These are phyloP conservation scores for Poliocrania exsul DNA, from an alignment of 2,797 vertebrate genomes.

Conservation along the genomic window DNA sequence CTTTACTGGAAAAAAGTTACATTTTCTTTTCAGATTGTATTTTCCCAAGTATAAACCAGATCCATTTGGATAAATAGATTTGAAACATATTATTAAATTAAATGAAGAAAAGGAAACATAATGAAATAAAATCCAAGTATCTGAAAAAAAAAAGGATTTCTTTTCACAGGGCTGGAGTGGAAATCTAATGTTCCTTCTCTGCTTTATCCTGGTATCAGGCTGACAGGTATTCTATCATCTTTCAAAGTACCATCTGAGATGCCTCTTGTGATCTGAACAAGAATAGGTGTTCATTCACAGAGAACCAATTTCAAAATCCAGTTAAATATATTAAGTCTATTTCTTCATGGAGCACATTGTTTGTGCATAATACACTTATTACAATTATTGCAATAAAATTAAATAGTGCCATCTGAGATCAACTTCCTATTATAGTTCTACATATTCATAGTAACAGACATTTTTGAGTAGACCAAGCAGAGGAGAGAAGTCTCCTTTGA, in stretches of 20 bases:
- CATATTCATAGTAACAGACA: not conserved
- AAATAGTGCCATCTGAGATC: not conserved
- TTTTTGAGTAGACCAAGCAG: not conserved
- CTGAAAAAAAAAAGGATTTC: not conserved
- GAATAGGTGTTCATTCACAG: not conserved
- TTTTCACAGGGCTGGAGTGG: slow-evolving; percentile 27
- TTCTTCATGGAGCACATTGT: not conserved
- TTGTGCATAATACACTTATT: slow-evolving; percentile 31
- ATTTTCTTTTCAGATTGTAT: slow-evolving; percentile 47
- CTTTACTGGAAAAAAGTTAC: slow-evolving; percentile 64
- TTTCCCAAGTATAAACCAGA: slow-evolving; percentile 63
- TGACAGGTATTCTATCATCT: slow-evolving; percentile 42
- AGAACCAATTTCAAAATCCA: slow-evolving; percentile 26
- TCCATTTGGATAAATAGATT: slow-evolving; percentile 66
- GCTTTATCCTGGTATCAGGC: not conserved
- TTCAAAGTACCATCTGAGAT: slow-evolving; percentile 19
- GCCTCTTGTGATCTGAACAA: slow-evolving; percentile 18
- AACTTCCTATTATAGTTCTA: not conserved
- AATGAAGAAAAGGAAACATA: slow-evolving; percentile 50
- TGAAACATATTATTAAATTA: slow-evolving; percentile 65
- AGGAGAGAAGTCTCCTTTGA: not conserved
- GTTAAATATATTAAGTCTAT: not conserved
- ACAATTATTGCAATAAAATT: not conserved
- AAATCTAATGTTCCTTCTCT: slow-evolving; percentile 33
- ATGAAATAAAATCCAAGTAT: slow-evolving; percentile 57